Base-by-base conservation (phyloP, 2,888 invertebrate genomes). In the Odontomyia ornata region DNA sequence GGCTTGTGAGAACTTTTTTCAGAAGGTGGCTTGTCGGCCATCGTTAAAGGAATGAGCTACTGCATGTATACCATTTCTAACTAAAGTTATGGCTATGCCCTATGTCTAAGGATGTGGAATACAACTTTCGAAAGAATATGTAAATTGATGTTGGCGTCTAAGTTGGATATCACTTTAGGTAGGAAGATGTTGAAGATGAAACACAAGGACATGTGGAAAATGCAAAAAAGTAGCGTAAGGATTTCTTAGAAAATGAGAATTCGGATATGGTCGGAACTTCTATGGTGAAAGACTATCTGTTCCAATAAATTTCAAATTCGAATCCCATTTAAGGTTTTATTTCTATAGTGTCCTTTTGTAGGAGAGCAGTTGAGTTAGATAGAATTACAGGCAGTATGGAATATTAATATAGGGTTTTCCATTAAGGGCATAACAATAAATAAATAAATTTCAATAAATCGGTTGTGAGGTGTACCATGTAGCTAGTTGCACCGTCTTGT, bases 231-330 rank as follows among this genome's bases (percentile, higher is more conserved):
- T 43, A 43, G 43, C 43, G 7, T 43, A 9, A 43, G n/a, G n/a
- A n/a, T n/a, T n/a, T n/a, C n/a, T n/a, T n/a, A n/a, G n/a, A n/a
- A n/a, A n/a, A n/a, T n/a, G n/a, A n/a, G n/a, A n/a, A n/a, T n/a
- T n/a, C n/a, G n/a, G n/a, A n/a, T n/a, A n/a, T 11, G 71, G 71
- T 28, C n/a, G 56, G 56, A 60, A 64, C 11, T 64, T 75, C 64
- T 75, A 75, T 75, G 75, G 65, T n/a, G 25, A 76, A 77, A 78
- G 75, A 75, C 60, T 78, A 76, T 78, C 78, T 77, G 77, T 62
- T 78, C 75, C 76, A 77, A 78, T 78, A 78, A 77, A 78, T 78
- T 75, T 78, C 76, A 78, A 77, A 78, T 78, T 78, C 71, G 77
- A 78, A 78, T 78, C 75, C 77, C 78, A 78, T 78, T 78, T 77